These are phyloP conservation scores for Stercorarius parasiticus DNA, from an alignment of 2,113 vertebrate species.

Conservation along the genomic window DNA sequence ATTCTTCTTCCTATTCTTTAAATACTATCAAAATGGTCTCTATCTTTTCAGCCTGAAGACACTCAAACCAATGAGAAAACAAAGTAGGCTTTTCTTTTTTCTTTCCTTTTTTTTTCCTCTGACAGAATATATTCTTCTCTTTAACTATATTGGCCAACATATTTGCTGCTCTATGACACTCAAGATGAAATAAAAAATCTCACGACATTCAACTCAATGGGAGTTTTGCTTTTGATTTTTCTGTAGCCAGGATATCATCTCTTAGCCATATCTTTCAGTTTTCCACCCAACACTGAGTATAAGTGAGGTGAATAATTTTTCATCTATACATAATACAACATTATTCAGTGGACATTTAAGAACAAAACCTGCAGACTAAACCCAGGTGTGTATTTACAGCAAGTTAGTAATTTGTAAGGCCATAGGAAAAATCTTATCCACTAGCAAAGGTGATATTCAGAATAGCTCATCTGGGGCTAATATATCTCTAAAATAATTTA, in stretches of 20 bases:
- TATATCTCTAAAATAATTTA: constrained; percentile 3
- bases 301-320: neutral
- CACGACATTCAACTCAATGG: neutral
- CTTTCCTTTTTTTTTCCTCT: rapidly evolving
- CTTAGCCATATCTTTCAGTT: neutral
- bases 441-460: neutral
- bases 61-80: neutral
- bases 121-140: neutral
- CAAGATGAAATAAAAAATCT: neutral
- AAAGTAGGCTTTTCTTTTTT: neutral
- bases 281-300: neutral
- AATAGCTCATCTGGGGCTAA: neutral
- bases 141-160: neutral
- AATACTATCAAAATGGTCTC: neutral
- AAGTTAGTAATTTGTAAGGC: neutral
- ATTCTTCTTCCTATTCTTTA: neutral
- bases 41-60: neutral
- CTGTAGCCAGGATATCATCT: neutral
- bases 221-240: neutral
- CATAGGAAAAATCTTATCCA: neutral
- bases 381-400: neutral
- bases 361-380: neutral
- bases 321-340: neutral
- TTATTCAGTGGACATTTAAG: neutral
- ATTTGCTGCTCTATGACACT: neutral